These are phyloP conservation scores for Miniopterus natalensis DNA, from an alignment of 2,113 vertebrate genomes.

Conservation along the genomic window DNA sequence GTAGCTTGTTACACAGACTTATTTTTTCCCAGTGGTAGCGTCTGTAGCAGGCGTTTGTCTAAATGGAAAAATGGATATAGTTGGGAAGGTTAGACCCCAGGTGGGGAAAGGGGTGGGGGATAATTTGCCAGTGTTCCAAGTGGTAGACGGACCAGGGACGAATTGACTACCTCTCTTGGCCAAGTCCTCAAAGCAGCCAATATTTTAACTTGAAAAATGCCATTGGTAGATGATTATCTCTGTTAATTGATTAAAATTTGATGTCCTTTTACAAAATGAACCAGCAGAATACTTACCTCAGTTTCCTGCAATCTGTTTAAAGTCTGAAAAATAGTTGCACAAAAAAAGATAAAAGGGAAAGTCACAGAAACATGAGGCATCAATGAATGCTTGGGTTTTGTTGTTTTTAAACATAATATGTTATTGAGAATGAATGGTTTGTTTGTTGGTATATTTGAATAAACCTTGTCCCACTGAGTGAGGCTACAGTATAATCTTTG, in stretches of 20 bases:
- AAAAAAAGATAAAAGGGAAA: neutral
- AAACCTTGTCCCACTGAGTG: neutral
- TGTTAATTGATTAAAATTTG: neutral
- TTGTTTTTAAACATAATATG: neutral
- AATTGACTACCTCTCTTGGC: neutral
- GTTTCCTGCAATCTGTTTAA: neutral
- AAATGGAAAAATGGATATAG: neutral
- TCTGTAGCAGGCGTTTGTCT: neutral
- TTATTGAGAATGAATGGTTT: neutral
- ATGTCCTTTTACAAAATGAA: neutral
- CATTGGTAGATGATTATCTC: neutral
- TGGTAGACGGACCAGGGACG: too few species aligned
- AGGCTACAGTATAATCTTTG: neutral
- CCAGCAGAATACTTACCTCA: neutral
- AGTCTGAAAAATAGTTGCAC: neutral
- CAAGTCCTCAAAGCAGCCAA: neutral
- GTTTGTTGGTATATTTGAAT: neutral
- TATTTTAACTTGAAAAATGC: conserved; percentile 5
- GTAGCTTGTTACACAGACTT: neutral
- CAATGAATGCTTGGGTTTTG: neutral
- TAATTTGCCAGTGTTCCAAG: neutral
- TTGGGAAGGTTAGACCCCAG: neutral
- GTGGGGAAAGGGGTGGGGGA: neutral
- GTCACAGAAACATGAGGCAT: neutral
- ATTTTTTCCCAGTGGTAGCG: accelerated